Evolutionary conservation across 2,888 invertebrate genomes (phyloP).

Genomic region (Crepidodera aurea): DNA sequence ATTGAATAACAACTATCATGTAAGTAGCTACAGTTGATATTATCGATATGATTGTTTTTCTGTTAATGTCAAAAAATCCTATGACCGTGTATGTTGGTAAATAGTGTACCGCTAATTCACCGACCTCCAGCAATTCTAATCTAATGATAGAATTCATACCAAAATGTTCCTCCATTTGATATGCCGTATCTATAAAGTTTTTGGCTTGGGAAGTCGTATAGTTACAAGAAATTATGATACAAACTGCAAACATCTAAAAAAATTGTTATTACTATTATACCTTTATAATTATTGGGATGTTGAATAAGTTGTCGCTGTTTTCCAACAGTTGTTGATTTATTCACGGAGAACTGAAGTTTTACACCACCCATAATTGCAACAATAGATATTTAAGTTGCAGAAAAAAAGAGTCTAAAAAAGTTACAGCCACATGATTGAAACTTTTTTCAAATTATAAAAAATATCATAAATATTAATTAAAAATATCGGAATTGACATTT

Average conservation of each 20-base stretch:
- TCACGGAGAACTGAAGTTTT: too few relatives aligned
- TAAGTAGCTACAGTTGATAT: constrained; percentile 32
- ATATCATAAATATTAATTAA: too few relatives aligned
- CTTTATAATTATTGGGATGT: neutral
- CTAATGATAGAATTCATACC: constrained; percentile 27
- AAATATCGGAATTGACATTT: too few relatives aligned
- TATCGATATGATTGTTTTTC: constrained; percentile 22
- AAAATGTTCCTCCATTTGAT: constrained; percentile 32
- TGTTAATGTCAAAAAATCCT: constrained; percentile 31
- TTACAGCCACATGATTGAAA: neutral
- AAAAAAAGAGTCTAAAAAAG: neutral
- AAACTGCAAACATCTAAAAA: constrained; percentile 29
- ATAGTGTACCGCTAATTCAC: constrained; percentile 25
- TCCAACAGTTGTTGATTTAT: neutral
- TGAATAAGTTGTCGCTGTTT: neutral
- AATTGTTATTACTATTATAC: too few relatives aligned
- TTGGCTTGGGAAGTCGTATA: constrained; percentile 26
- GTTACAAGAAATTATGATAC: constrained; percentile 30
- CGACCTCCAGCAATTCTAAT: constrained; percentile 30
- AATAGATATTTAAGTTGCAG: too few relatives aligned
- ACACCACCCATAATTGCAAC: too few relatives aligned
- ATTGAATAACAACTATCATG: constrained; percentile 37
- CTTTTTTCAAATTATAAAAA: too few relatives aligned
- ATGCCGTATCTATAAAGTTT: constrained; percentile 32
- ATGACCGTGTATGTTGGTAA: constrained; percentile 30